phyloP scores from a whole-genome alignment of 2,888 invertebrate genomes.

The Lithophane leautieri region DNA sequence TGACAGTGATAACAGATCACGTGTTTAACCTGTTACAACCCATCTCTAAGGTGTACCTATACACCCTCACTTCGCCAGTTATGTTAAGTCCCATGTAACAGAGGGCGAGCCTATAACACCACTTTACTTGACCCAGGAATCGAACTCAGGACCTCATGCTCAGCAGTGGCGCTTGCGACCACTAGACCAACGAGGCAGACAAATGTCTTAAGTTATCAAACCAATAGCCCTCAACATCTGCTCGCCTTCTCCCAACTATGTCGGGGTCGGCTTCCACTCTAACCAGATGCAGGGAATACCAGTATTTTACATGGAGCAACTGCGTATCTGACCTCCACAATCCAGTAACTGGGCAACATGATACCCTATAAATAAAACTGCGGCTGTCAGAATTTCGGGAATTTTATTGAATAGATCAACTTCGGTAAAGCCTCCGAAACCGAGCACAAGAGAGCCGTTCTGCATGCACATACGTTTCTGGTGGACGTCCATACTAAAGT shows the following conservation, averaged over 20 bases:
- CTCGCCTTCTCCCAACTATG: background rate
- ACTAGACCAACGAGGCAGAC: background rate
- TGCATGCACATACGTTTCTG: background rate
- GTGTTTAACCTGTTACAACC: too few species aligned
- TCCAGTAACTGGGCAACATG: background rate
- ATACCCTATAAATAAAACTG: background rate
- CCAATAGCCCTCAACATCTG: background rate
- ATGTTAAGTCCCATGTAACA: too few species aligned
- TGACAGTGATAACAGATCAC: too few species aligned
- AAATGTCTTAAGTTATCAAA: background rate
- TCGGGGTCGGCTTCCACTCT: background rate
- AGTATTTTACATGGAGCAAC: too few species aligned
- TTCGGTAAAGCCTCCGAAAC: background rate
- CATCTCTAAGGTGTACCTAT: too few species aligned
- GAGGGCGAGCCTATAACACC: too few species aligned
- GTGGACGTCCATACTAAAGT: background rate
- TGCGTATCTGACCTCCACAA: background rate
- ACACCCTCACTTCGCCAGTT: too few species aligned
- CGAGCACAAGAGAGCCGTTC: background rate
- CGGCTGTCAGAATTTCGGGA: background rate
- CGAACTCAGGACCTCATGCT: too few species aligned
- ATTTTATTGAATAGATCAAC: background rate
- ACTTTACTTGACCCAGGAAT: too few species aligned
- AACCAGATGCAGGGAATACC: too few species aligned
- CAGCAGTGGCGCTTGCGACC: too few species aligned